A percentile compares a stretch with the other conserved stretches of the same genome.
These are phyloP conservation scores for Phaenicophaeus curvirostris DNA, from an alignment of 2,797 vertebrate genomes.

Conservation along the genomic window DNA sequence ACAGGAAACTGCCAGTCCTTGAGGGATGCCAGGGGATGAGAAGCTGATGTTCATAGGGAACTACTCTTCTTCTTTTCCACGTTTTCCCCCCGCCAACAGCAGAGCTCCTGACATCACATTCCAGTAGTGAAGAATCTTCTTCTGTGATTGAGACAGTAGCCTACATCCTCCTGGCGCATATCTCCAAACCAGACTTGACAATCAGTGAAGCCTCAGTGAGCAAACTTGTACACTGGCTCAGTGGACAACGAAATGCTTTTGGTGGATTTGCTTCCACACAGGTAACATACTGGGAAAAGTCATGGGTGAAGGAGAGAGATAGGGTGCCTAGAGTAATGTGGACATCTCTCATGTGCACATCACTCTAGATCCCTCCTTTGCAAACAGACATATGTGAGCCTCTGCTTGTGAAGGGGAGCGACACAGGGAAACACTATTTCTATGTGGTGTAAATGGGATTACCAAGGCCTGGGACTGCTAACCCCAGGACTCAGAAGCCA, in stretches of 20 bases:
- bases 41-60: background rate
- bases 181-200: constrained; percentile 70
- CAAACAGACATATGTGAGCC: background rate
- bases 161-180: constrained; percentile 82
- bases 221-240: constrained; percentile 81
- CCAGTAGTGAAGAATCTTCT: constrained; percentile 44
- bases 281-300: constrained; percentile 60
- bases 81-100: background rate
- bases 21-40: background rate
- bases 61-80: background rate
- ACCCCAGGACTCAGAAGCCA: background rate
- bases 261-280: constrained; percentile 88
- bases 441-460: background rate
- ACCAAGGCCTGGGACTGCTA: background rate
- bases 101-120: background rate
- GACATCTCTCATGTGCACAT: background rate
- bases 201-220: constrained; percentile 66
- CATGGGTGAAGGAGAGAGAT: background rate
- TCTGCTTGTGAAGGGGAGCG: background rate
- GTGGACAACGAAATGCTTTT: constrained; percentile 78
- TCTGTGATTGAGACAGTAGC: constrained; percentile 83
- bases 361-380: background rate
- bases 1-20: background rate
- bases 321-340: background rate
- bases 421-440: background rate